Conservation (phyloP, 2,113 vertebrate genomes). For the Grus americana region DNA sequence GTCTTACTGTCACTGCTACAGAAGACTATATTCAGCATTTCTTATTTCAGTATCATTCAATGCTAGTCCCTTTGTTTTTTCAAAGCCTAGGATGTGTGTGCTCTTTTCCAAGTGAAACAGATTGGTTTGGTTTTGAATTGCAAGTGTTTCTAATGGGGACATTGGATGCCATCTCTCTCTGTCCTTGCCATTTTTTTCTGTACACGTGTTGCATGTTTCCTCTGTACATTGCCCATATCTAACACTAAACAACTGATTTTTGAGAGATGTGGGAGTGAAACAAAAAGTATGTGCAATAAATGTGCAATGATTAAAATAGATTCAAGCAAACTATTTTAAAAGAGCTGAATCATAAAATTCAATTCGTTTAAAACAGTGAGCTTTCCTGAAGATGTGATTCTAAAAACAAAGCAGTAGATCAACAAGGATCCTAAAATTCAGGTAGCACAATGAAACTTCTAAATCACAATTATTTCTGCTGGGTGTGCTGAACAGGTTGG, state of each 20-base stretch:
- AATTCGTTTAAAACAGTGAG: background rate
- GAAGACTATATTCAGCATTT: background rate
- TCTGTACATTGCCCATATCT: background rate
- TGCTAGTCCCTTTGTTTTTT: background rate
- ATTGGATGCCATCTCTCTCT: background rate
- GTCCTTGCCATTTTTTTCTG: background rate
- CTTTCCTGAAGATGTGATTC: background rate
- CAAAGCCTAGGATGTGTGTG: background rate
- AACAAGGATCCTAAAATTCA: background rate
- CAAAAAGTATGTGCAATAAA: background rate
- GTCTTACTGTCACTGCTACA: background rate
- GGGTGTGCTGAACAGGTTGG: background rate
- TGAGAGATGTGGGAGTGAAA: background rate
- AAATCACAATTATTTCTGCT: background rate
- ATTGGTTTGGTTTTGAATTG: background rate
- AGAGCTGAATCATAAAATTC: background rate
- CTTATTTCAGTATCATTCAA: background rate
- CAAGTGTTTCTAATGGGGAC: background rate
- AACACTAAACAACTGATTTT: background rate
- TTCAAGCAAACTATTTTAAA: background rate
- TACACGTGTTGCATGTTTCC: accelerated
- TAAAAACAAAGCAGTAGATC: background rate
- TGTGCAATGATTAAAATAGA: background rate
- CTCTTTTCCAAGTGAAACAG: background rate
- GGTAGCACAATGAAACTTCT: background rate